These are phyloP conservation scores for Hormiphora californensis DNA, from an alignment of 37 sponge, comb jelly and placozoan genomes.

Conservation along the genomic window DNA sequence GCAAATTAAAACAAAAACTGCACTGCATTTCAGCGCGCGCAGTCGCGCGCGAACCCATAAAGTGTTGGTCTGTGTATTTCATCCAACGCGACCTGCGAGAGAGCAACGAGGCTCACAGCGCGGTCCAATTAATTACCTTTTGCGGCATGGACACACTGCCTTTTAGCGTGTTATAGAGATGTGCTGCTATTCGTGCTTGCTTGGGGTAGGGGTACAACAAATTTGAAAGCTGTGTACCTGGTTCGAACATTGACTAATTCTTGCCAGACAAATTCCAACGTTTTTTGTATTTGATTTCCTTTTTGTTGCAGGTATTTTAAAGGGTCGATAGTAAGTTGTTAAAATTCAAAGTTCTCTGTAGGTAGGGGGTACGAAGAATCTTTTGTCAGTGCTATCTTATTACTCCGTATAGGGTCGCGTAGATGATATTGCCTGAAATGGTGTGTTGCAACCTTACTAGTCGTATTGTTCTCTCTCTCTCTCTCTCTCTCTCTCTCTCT, in stretches of 20 bases:
- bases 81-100: conserved; percentile 32
- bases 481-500: too few species aligned
- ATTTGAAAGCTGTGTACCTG: too few species aligned
- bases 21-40: too few species aligned
- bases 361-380: too few species aligned
- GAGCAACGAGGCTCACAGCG: background rate
- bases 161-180: conserved; percentile 24
- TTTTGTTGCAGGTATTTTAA: background rate
- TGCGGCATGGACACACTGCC: conserved; percentile 10
- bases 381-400: background rate
- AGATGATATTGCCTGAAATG: conserved; percentile 39
- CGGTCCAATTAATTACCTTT: conserved; percentile 48
- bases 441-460: too few species aligned
- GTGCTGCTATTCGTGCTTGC: background rate
- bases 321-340: background rate
- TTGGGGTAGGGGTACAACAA: background rate
- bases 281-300: too few species aligned
- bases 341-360: background rate
- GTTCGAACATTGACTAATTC: too few species aligned
- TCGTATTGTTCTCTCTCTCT: too few species aligned
- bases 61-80: too few species aligned
- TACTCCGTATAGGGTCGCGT: conserved; percentile 48
- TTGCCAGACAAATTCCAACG: too few species aligned
- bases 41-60: too few species aligned
- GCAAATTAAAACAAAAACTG: too few species aligned